Evolutionary conservation across 2,113 vertebrate species (phyloP).

Genomic region (Recurvirostra avosetta): DNA sequence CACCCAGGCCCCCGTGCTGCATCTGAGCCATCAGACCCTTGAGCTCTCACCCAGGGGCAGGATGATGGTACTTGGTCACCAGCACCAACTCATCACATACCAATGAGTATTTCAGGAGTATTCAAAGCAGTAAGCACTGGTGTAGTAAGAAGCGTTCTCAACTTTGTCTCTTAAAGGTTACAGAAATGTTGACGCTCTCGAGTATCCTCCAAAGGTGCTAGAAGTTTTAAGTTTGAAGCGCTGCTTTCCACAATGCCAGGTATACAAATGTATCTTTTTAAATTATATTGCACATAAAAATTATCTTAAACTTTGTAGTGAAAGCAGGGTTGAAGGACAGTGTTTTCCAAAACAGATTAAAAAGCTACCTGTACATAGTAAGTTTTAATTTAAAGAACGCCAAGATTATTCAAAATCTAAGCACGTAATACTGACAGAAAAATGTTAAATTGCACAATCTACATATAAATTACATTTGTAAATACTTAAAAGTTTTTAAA

Average conservation of each 20-base stretch:
- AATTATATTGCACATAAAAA: slow-evolving; percentile 71
- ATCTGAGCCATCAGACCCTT: not conserved
- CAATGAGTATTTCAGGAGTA: not conserved
- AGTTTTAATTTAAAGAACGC: slow-evolving; percentile 66
- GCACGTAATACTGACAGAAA: slow-evolving; percentile 72
- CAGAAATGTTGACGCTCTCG: not conserved
- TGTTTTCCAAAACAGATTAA: slow-evolving; percentile 62
- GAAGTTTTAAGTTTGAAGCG: slow-evolving; percentile 17
- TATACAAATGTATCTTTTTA: slow-evolving; percentile 47
- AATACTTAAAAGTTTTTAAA: slow-evolving; percentile 63
- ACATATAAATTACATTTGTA: slow-evolving; percentile 70
- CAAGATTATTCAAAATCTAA: slow-evolving; percentile 69
- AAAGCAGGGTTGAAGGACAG: slow-evolving; percentile 55
- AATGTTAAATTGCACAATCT: slow-evolving; percentile 70
- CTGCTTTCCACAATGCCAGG: slow-evolving; percentile 33
- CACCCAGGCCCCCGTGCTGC: not conserved
- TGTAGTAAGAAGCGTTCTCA: not conserved
- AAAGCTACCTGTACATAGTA: slow-evolving; percentile 66
- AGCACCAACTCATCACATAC: not conserved
- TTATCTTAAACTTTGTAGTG: slow-evolving; percentile 48
- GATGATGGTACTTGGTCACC: not conserved
- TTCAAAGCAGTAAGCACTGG: not conserved
- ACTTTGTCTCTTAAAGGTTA: slow-evolving; percentile 7
- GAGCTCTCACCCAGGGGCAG: not conserved
- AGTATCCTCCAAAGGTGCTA: slow-evolving; percentile 56